phyloP scores from a whole-genome alignment of 2,113 vertebrate genomes.

The Macaca nemestrina region DNA sequence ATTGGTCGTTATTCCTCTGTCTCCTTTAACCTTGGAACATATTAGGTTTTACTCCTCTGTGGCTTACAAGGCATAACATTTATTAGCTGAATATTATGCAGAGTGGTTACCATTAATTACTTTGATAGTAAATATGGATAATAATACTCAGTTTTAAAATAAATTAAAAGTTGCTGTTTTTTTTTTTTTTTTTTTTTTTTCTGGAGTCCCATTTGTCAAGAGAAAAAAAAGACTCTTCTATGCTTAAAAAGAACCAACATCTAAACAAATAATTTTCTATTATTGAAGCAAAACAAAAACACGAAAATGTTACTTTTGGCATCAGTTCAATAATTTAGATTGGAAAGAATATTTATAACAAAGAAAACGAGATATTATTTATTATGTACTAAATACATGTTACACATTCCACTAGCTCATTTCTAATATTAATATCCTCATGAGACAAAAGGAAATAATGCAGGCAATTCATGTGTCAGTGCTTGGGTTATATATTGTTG shows the following conservation, averaged over 20 bases:
- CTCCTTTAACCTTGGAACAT: slow-evolving; percentile 49
- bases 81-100: slow-evolving; percentile 63
- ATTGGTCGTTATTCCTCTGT: background rate
- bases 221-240: background rate
- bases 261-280: background rate
- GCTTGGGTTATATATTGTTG: background rate
- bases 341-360: slow-evolving; percentile 36
- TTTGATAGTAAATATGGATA: slow-evolving; percentile 64
- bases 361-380: background rate
- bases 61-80: slow-evolving; percentile 30
- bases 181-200: slow-evolving; percentile 26
- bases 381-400: background rate
- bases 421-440: slow-evolving; percentile 33
- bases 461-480: background rate
- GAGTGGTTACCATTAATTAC: slow-evolving; percentile 65
- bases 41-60: slow-evolving; percentile 50
- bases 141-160: slow-evolving; percentile 53
- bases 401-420: background rate
- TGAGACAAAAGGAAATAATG: slow-evolving; percentile 15
- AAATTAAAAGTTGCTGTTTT: slow-evolving; percentile 26
- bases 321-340: slow-evolving; percentile 36
- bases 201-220: slow-evolving; percentile 26
- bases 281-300: slow-evolving; percentile 1
- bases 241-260: slow-evolving; percentile 30
- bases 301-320: background rate